Percentiles rank a stretch among this genome's conserved stretches.
Evolutionary conservation across 2,113 vertebrate genomes (phyloP).

Genomic region (Microcebus tavaratra): DNA sequence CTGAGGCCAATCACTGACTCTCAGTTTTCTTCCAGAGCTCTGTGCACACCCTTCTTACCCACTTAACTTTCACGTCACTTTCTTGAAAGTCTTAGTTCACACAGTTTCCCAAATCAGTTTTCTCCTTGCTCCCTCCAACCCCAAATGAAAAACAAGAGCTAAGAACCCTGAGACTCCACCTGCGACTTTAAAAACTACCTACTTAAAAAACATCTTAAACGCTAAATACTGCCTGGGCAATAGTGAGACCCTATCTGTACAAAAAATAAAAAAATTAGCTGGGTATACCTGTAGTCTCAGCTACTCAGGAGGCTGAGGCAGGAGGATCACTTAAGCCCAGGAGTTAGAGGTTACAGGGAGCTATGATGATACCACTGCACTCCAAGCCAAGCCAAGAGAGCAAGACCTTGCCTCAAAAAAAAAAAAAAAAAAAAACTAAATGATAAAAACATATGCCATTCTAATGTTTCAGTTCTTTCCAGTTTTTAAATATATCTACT

Average conservation of each 20-base stretch:
- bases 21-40: not conserved
- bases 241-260: too few relatives aligned
- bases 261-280: too few relatives aligned
- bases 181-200: not conserved
- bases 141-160: not conserved
- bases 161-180: not conserved
- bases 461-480: not conserved
- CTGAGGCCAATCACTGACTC: not conserved
- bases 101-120: not conserved
- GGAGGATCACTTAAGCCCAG: too few relatives aligned
- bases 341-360: too few relatives aligned
- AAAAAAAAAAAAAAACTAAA: too few relatives aligned
- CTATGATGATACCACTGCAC: too few relatives aligned
- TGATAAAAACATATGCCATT: not conserved
- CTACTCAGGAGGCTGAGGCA: too few relatives aligned
- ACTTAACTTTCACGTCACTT: not conserved
- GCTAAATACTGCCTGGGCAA: not conserved
- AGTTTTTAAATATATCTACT: not conserved
- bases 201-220: not conserved
- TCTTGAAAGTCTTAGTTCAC: not conserved
- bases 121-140: not conserved
- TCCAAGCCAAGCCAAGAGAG: too few relatives aligned
- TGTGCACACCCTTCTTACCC: not conserved
- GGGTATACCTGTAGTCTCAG: too few relatives aligned
- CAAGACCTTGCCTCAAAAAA: too few relatives aligned